phyloP scores from a whole-genome alignment of 2,113 vertebrate genomes.

The Petromus typicus region DNA sequence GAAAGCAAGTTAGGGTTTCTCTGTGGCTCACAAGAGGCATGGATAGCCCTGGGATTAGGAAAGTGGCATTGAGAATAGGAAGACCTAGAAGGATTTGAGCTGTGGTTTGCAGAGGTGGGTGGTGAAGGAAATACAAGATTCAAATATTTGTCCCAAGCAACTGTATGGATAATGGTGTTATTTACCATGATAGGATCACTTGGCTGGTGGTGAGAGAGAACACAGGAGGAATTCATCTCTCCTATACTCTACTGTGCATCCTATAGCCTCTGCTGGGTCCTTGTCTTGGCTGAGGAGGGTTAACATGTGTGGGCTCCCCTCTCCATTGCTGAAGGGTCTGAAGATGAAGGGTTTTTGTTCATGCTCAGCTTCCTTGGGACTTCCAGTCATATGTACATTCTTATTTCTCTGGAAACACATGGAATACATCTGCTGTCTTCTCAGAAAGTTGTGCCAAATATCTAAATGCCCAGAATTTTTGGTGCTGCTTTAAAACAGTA shows the following conservation, averaged over 20 bases:
- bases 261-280: not conserved
- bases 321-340: not conserved
- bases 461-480: slow-evolving; percentile 34
- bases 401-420: slow-evolving; percentile 39
- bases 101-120: not conserved
- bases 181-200: not conserved
- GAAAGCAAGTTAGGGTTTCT: not conserved
- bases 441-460: slow-evolving; percentile 18
- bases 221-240: not conserved
- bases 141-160: not conserved
- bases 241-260: not conserved
- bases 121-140: not conserved
- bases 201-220: not conserved
- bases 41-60: rapidly evolving
- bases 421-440: slow-evolving; percentile 45
- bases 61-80: rapidly evolving
- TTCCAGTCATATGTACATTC: not conserved
- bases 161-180: not conserved
- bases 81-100: not conserved
- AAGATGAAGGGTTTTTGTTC: not conserved
- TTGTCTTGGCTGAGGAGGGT: not conserved
- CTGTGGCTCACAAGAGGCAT: not conserved
- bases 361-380: not conserved
- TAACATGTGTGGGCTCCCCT: not conserved
- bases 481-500: slow-evolving; percentile 53